Base-by-base conservation (phyloP, 2,113 vertebrate genomes). In the Pycnonotus jocosus region DNA sequence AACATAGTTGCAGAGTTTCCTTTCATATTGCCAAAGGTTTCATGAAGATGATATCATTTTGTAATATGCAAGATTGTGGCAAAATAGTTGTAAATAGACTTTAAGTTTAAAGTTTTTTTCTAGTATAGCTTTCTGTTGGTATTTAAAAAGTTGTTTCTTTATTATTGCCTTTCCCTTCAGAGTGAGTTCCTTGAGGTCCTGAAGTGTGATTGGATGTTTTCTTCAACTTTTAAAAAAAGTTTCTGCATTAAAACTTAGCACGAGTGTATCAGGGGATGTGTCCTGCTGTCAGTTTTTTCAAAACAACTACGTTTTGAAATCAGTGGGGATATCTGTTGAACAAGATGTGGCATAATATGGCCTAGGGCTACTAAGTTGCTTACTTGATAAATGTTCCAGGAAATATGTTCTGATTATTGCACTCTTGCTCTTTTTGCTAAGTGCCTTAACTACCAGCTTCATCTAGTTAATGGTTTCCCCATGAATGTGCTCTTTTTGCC, bases 381-480 rank as follows among this genome's bases (percentile, higher is more conserved):
- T 76, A 12, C 58, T 86, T 82, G 90, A 90, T 80, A 73, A 86
- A 73, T 82, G 53, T 72, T 69, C 28, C 20, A 50, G 57, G 61
- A 90, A 87, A 95, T 85, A 12, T 40, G 31, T 72, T 92, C 50
- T 91, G 84, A 73, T 90, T 91, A 62, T 78, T 88, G 79, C 50
- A 37, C 30, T 40, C 65, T 61, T n/a, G 23, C 56, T 61, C 20
- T 65, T 89, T 76, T 82, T 77, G n/a, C 15, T 54, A 50, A 66
- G 68, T 70, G 44, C 66, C 33, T 48, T 51, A 57, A n/a, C 38
- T 70, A 40, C 7, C 33, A 47, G 15, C 45, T 56, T 10, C n/a
- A 65, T 72, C 62, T 54, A n/a, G 5, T 77, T 56, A 48, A 51
- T 71, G 71, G 9, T 45, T 88, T 86, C 28, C 23, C 25, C 14